A percentile compares a stretch with the other conserved stretches of the same genome.
Evolutionary conservation across 2,888 invertebrate species (phyloP).

Genomic region (Cryptocephalus moraei): DNA sequence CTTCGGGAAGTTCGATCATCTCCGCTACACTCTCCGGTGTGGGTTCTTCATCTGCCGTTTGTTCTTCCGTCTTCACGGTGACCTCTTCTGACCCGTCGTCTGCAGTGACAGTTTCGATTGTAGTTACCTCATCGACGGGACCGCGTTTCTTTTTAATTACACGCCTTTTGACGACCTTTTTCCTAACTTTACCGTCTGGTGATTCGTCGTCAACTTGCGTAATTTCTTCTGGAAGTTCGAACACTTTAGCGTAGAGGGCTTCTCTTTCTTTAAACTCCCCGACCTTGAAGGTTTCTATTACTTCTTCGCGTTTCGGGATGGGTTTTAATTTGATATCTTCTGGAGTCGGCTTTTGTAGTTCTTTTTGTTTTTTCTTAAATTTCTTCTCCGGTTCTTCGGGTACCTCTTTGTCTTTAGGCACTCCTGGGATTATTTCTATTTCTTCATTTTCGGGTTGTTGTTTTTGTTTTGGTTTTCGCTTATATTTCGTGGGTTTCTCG

Average conservation of each 20-base stretch:
- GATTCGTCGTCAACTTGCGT: not conserved
- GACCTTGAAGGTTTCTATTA: constrained; percentile 20
- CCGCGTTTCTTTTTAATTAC: constrained; percentile 26
- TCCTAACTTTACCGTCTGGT: constrained; percentile 10
- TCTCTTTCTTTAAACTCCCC: constrained; percentile 18
- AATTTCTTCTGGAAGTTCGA: constrained; percentile 21
- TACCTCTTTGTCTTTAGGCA: constrained; percentile 25
- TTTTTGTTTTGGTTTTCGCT: constrained; percentile 20
- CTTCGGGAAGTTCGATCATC: constrained; percentile 34
- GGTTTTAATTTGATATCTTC: constrained; percentile 21
- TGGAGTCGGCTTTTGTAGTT: constrained; percentile 5
- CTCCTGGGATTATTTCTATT: constrained; percentile 21
- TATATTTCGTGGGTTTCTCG: constrained; percentile 29
- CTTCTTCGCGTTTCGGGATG: constrained; percentile 24
- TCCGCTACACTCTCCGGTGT: constrained; percentile 17
- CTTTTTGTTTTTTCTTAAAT: not conserved
- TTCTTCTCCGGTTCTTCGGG: constrained; percentile 18
- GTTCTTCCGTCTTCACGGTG: constrained; percentile 18
- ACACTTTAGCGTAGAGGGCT: constrained; percentile 14
- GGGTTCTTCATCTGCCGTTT: constrained; percentile 6
- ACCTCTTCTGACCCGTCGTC: constrained; percentile 25
- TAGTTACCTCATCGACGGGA: constrained; percentile 24
- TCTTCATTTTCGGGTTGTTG: constrained; percentile 16
- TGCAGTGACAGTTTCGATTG: constrained; percentile 31
- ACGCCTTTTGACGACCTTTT: constrained; percentile 27